Conservation (phyloP, 2,113 vertebrate species). For the Oxyura jamaicensis region DNA sequence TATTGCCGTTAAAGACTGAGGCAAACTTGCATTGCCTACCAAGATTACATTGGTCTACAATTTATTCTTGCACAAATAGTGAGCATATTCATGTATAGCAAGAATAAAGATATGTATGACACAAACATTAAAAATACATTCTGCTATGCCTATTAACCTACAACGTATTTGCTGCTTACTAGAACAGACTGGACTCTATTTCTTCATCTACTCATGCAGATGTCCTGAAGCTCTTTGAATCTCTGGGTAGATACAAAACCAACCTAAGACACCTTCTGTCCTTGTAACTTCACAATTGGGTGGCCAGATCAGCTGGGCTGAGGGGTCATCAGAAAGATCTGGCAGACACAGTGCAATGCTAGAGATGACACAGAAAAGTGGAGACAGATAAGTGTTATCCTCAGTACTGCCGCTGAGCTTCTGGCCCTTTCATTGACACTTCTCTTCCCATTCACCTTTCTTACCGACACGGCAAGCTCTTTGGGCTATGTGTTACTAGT, state of each 20-base stretch:
- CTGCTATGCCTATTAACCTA: background rate
- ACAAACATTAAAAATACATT: background rate
- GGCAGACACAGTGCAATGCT: background rate
- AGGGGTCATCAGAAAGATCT: background rate
- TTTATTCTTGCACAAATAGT: background rate
- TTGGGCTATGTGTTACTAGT: background rate
- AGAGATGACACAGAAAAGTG: background rate
- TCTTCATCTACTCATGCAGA: background rate
- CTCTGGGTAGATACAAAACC: background rate
- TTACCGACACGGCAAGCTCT: background rate
- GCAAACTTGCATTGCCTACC: background rate
- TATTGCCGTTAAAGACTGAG: too few species aligned
- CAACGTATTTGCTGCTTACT: background rate
- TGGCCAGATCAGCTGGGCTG: background rate
- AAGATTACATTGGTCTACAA: background rate
- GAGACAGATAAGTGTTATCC: background rate
- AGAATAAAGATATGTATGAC: background rate
- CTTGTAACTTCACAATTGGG: background rate
- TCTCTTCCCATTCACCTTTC: background rate
- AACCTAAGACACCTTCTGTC: background rate
- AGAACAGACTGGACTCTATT: background rate
- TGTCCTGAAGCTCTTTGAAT: background rate
- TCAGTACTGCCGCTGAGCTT: background rate
- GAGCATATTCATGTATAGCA: background rate
- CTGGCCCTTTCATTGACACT: background rate